A percentile compares a stretch with the other conserved stretches of the same genome.
Conservation (phyloP, 1,140 invertebrate species). For the Brachionus rubens region DNA sequence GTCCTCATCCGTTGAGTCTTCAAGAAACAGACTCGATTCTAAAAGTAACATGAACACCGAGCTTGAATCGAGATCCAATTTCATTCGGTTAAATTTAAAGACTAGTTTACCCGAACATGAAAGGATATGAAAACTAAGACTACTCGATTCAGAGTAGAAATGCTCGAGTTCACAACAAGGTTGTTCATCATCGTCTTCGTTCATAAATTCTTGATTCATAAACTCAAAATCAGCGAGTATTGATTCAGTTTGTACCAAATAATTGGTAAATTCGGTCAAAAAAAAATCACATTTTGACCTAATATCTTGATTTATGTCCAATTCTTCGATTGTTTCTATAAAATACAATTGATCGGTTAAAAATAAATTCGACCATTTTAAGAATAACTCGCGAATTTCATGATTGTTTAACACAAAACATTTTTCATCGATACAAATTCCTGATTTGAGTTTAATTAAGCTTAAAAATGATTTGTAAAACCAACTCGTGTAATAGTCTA, state of each 20-base stretch:
- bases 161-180: background rate
- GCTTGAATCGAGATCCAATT: background rate
- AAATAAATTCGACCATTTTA: constrained; percentile 2
- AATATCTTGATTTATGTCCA: constrained; percentile 18
- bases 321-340: constrained; percentile 13
- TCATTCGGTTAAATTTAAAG: background rate
- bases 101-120: background rate
- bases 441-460: constrained; percentile 8
- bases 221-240: constrained; percentile 6
- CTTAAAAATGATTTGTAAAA: constrained; percentile 17
- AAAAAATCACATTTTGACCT: constrained; percentile 15
- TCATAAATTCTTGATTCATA: background rate
- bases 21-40: constrained; percentile 2
- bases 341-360: constrained; percentile 15
- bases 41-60: background rate
- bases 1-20: background rate
- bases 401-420: background rate
- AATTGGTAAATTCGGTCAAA: background rate
- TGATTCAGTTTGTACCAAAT: background rate
- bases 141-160: background rate
- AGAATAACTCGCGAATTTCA: background rate
- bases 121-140: constrained; percentile 1
- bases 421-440: constrained; percentile 21
- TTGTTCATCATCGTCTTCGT: background rate
- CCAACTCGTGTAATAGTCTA: constrained; percentile 27